Evolutionary conservation across 1,140 invertebrate species (phyloP), one percentile per base, ranked within the genome.

Genomic region (Sitobion miscanthi): DNA sequence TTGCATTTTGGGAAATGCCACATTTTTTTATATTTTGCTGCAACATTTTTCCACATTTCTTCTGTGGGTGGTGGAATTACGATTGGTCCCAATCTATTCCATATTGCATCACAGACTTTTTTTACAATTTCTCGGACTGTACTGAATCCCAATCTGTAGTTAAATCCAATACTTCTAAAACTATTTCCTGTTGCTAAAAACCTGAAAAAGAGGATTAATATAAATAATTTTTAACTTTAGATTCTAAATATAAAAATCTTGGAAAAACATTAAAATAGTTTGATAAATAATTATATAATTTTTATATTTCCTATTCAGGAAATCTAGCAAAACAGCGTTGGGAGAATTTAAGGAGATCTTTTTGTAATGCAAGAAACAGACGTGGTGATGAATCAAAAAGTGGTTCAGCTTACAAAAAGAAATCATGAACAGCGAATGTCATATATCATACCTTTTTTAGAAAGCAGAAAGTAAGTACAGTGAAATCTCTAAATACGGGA

Each of bases 1-100:
- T 94, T 38, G 93, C 95, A 95, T 93, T 95, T 95, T n/a, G 95
- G 95, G 92, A 95, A 95, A 92, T 95, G 94, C 95, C 95, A 94
- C 93, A 94, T 93, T 91, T 25, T 94, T 77, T 94, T n/a, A 94
- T 95, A 95, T 20, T 94, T 94, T 69, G 94, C 90, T 89, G 94
- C 94, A 93, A 95, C 95, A 54, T 62, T 35, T 94, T 94, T 94
- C 95, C 95, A 95, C 85, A 52, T 35, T 21, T 35, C 82, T 30
- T 30, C 25, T 6, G 25, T 62, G 1, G 57, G 57, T 62, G 8
- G 25, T 6, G 57, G 57, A 9, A 62, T 62, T 30, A 62, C 57
- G 4, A 62, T 30, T 62, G 25, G 57, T 30, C 25, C 57, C 30
- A 62, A 30, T 30, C 30, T 62, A 11, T 62, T 30, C 57, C 25